Evolutionary conservation across 2,113 vertebrate species (phyloP), one percentile per base, ranked within the genome.

Genomic region (Poecilia latipinna): DNA sequence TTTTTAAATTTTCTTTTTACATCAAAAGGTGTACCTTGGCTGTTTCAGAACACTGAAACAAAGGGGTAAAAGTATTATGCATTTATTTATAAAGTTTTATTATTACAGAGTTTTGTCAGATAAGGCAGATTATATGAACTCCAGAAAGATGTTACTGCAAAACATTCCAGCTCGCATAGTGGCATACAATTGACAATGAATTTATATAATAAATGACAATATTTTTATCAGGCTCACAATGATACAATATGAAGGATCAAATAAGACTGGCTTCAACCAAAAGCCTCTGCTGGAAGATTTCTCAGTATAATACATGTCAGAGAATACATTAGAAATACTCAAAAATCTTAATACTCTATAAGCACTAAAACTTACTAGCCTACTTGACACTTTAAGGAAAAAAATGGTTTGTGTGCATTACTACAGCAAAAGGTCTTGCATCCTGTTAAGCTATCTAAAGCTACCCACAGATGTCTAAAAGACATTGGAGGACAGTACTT

Each of bases 51-150:
- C 44, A 65, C 44, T 61, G 65, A 89, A 82, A 82, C 79, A 79
- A 61, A 77, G 42, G 74, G 44, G 17, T 19, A 75, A 77, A 82
- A 84, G 86, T 84, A 91, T 86, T 86, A 80, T 44, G 77, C 74
- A 89, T 91, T 93, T 90, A 92, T 91, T 91, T 90, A 91, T 75
- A 93, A 92, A 92, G 79, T 77, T 57, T 74, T 60, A 87, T 86
- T 88, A 87, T 85, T 86, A 91, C 90, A 90, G 82, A 71, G 79
- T 82, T 85, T 82, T 78, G 81, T 89, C 82, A 62, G 79, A 84
- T 90, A 92, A 90, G 89, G 90, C 89, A 89, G 83, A 51, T 90
- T 90, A 92, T 80, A 91, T 86, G 83, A 89, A 88, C 77, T 90
- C 84, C 90, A 88, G 77, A 90, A 89, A 91, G 78, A 89, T 91